Evolutionary conservation across 2,888 invertebrate species (phyloP).

Genomic region (Hesperia comma): DNA sequence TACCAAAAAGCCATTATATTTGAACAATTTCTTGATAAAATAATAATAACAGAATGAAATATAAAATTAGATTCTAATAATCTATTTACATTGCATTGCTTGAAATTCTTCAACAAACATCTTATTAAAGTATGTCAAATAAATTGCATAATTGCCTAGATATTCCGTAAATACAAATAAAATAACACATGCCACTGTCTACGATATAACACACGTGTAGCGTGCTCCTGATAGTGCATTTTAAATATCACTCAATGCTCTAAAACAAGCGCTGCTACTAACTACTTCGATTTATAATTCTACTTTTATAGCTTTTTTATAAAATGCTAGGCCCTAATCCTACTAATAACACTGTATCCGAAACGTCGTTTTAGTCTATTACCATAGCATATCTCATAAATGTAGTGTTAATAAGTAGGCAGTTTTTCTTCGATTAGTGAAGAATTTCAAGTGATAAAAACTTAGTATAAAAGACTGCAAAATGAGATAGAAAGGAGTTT

Average conservation of each 20-base stretch:
- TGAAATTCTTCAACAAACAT: neutral
- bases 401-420: neutral
- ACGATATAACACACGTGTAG: constrained; percentile 24
- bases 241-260: constrained; percentile 13
- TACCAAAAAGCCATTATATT: too few relatives aligned
- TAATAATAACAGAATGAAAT: neutral
- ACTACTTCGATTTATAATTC: constrained; percentile 20
- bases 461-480: too few relatives aligned
- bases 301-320: constrained; percentile 22
- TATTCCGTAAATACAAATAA: constrained; percentile 8
- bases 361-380: constrained; percentile 1
- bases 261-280: constrained; percentile 19
- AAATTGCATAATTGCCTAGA: neutral
- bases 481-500: too few relatives aligned
- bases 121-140: neutral
- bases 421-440: too few relatives aligned
- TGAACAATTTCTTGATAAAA: neutral
- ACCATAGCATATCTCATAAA: constrained; percentile 4
- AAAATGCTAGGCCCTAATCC: constrained; percentile 29
- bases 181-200: constrained; percentile 17
- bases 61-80: neutral
- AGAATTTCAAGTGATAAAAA: too few relatives aligned
- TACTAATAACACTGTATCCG: constrained; percentile 11
- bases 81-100: constrained; percentile 4
- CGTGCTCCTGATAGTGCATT: constrained; percentile 28